Percentiles rank a stretch among this genome's conserved stretches.
phyloP scores from a whole-genome alignment of 2,797 vertebrate species.

The Buceros bicornis region DNA sequence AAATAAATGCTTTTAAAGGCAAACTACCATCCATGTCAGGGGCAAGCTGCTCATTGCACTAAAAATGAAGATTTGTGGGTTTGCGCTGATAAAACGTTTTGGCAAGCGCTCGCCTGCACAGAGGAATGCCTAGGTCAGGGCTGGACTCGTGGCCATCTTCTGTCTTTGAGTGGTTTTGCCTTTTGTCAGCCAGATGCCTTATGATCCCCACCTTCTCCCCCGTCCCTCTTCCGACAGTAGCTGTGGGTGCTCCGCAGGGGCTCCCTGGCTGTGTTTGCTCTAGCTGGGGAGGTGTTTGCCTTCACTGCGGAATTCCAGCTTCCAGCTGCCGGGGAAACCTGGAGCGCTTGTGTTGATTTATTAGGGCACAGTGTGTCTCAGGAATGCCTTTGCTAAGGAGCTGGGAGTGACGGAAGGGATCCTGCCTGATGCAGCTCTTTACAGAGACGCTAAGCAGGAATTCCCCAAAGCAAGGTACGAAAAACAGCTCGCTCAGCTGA shows the following conservation, averaged over 20 bases:
- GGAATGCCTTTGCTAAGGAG: constrained; percentile 27
- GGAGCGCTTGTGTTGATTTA: constrained; percentile 16
- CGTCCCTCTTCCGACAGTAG: constrained; percentile 30
- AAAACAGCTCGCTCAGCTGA: neutral
- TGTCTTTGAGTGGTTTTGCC: neutral
- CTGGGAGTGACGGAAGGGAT: constrained; percentile 20
- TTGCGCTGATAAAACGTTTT: neutral
- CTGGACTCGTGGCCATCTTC: neutral
- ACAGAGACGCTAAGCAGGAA: neutral
- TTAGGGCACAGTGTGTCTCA: constrained; percentile 11
- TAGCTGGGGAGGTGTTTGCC: constrained; percentile 62
- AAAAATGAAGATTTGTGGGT: neutral
- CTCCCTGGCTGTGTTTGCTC: constrained; percentile 45
- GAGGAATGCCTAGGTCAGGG: neutral
- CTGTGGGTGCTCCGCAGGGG: constrained; percentile 38
- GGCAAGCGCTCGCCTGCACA: neutral
- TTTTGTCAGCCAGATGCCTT: constrained; percentile 31
- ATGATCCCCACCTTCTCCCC: neutral
- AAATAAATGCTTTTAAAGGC: constrained; percentile 22
- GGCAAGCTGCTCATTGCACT: neutral
- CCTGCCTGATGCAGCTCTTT: neutral
- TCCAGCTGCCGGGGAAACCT: constrained; percentile 59
- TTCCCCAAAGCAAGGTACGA: constrained; percentile 34
- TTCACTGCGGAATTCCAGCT: constrained; percentile 33
- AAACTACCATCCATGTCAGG: neutral